phyloP scores from a whole-genome alignment of 2,113 vertebrate species.

The Pollachius pollachius region DNA sequence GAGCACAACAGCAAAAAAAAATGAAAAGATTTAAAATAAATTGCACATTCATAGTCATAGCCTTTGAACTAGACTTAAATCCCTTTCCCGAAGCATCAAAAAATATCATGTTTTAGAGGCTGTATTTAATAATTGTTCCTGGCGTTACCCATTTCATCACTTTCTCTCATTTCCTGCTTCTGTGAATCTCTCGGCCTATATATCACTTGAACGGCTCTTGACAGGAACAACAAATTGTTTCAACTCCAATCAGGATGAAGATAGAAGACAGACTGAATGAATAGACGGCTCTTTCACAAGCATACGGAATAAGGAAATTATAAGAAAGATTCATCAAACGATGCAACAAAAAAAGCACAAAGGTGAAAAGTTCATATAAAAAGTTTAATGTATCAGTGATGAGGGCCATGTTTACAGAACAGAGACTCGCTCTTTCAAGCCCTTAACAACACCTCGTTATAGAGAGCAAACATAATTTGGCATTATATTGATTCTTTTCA shows the following conservation, averaged over 20 bases:
- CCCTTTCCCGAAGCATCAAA: constrained; percentile 30
- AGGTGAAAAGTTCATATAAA: too few relatives aligned
- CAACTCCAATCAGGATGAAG: neutral
- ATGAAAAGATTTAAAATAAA: constrained; percentile 39
- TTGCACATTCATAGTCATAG: constrained; percentile 34
- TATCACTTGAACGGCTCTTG: constrained; percentile 31
- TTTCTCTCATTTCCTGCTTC: constrained; percentile 42
- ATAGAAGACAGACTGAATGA: too few relatives aligned
- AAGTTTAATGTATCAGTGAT: too few relatives aligned
- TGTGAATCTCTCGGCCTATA: constrained; percentile 3
- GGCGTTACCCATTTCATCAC: constrained; percentile 43
- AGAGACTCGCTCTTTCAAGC: too few relatives aligned
- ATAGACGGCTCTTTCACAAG: too few relatives aligned
- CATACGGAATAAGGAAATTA: too few relatives aligned
- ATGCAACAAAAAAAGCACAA: too few relatives aligned
- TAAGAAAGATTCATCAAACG: too few relatives aligned
- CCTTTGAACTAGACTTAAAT: constrained; percentile 31
- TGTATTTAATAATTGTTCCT: constrained; percentile 38
- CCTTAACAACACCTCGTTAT: too few relatives aligned
- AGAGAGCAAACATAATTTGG: too few relatives aligned
- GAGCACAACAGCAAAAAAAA: constrained; percentile 18
- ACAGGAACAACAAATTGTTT: constrained; percentile 14
- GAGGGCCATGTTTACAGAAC: too few relatives aligned
- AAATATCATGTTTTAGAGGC: constrained; percentile 34
- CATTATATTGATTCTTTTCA: too few relatives aligned